Evolutionary conservation across 2,113 vertebrate genomes (phyloP), one percentile per base, ranked within the genome.

Genomic region (Capra hircus): DNA sequence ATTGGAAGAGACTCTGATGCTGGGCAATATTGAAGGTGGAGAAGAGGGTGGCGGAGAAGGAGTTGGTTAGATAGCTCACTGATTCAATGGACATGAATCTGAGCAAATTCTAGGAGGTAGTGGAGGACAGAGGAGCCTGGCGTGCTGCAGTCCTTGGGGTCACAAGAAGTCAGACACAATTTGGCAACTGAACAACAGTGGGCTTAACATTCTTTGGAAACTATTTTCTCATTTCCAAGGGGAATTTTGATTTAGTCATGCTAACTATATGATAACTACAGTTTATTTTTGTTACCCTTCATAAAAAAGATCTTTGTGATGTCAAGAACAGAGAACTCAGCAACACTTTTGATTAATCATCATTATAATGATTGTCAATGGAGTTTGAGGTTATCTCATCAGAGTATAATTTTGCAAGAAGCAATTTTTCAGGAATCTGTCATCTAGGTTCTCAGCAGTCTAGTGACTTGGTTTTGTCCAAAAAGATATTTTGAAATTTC

Each of bases 41-140:
- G 67, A 23, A 71, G 67, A 1, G 2, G n/a, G 9, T 71, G 67
- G n/a, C 0, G 0, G n/a, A 71, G 19, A 71, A 40, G 21, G 67
- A 23, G n/a, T 40, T 71, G n/a, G 64, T 36, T 71, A 71, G 19
- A 23, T 36, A 36, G 64, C n/a, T 71, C 64, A 36, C n/a, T 71
- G 64, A 36, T 5, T 36, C 64, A 71, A 23, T 21, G n/a, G 64
- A 71, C 64, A 21, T 12, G n/a, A 36, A 36, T 36, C n/a, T 71
- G 21, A 74, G 71, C 1, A 74, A 43, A 74, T 43, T 43, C 71
- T 43, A 25, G 36, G 36, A 25, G 71, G 4, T 25, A 74, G 5
- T 43, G 21, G 71, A 74, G 21, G 71, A 74, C 21, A 74, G 71
- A 43, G 36, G 21, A 43, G n/a, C 36, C 71, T 43, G 71, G 71